A percentile compares a stretch with the other conserved stretches of the same genome.
phyloP scores from a whole-genome alignment of 2,113 vertebrate genomes.

The Lichenostomus cassidix region DNA sequence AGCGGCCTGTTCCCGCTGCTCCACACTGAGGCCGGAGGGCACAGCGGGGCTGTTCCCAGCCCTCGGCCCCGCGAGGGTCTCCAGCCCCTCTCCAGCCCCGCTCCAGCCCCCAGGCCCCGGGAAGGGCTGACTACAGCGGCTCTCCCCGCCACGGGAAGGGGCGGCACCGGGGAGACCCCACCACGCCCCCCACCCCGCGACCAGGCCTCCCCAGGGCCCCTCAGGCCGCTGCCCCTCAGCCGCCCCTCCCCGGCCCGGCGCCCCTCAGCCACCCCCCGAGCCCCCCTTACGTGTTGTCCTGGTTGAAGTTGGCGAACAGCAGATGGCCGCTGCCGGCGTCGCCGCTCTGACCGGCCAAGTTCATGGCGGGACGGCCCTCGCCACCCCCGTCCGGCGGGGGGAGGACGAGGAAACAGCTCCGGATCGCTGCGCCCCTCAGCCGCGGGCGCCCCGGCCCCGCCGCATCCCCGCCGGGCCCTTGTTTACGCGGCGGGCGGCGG shows the following conservation, averaged over 20 bases:
- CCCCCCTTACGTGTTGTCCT: constrained; percentile 95
- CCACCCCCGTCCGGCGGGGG: neutral
- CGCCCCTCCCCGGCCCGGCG: neutral
- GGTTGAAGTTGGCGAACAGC: constrained; percentile 99
- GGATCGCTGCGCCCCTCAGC: neutral
- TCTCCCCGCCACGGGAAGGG: rapidly evolving
- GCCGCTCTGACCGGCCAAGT: constrained; percentile 94
- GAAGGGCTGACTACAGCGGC: neutral
- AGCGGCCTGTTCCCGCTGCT: neutral
- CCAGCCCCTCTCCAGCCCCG: neutral
- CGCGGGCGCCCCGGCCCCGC: neutral
- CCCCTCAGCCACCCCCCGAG: neutral
- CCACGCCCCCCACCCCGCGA: neutral
- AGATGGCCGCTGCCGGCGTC: constrained; percentile 94
- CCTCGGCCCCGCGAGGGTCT: neutral
- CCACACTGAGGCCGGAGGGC: rapidly evolving
- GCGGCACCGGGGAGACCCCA: neutral
- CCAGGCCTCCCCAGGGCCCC: neutral
- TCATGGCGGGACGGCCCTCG: constrained; percentile 79
- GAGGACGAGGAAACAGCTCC: neutral
- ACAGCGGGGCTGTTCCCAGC: rapidly evolving
- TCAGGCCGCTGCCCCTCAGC: neutral
- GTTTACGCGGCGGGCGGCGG: too few relatives aligned
- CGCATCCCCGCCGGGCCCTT: too few relatives aligned
- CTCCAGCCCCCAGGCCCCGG: neutral